phyloP scores from a whole-genome alignment of 64 coral and sea anemone species.

The Pachyseris speciosa region DNA sequence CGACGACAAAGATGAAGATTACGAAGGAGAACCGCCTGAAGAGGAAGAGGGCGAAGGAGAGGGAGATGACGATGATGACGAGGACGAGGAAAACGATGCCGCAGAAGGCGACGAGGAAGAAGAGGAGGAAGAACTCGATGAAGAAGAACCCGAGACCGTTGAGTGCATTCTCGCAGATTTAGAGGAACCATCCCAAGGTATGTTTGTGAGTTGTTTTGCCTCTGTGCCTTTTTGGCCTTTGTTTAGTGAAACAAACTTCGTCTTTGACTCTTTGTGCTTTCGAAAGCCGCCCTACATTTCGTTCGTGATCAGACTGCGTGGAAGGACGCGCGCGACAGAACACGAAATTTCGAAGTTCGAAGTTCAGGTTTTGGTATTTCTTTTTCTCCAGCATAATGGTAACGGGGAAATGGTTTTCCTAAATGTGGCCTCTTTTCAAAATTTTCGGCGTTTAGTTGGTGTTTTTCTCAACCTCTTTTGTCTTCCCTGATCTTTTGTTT shows the following conservation, averaged over 20 bases:
- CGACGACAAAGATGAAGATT: slow-evolving; percentile 71
- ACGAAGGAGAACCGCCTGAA: slow-evolving; percentile 73
- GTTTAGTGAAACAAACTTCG: neutral
- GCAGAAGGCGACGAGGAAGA: slow-evolving; percentile 65
- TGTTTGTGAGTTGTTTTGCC: neutral
- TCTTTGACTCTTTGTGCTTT: neutral
- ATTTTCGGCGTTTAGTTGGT: neutral
- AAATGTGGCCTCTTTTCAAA: neutral
- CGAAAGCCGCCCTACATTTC: neutral
- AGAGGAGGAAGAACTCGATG: slow-evolving; percentile 80
- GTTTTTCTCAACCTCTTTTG: neutral
- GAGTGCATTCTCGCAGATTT: slow-evolving; percentile 85
- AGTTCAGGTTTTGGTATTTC: neutral
- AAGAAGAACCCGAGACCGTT: slow-evolving; percentile 87
- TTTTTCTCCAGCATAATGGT: neutral
- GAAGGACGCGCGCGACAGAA: slow-evolving; percentile 9
- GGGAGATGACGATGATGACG: slow-evolving; percentile 75
- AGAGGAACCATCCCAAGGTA: slow-evolving; percentile 86
- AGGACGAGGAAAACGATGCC: slow-evolving; percentile 58
- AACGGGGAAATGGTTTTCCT: neutral
- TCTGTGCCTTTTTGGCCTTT: neutral
- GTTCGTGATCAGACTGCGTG: slow-evolving; percentile 34
- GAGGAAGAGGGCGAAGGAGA: slow-evolving; percentile 54
- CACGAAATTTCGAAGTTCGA: neutral
- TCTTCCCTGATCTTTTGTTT: neutral